Percentiles rank a stretch among this genome's conserved stretches.
Conservation (phyloP, 2,888 invertebrate species). For the Epinotia bilunana region DNA sequence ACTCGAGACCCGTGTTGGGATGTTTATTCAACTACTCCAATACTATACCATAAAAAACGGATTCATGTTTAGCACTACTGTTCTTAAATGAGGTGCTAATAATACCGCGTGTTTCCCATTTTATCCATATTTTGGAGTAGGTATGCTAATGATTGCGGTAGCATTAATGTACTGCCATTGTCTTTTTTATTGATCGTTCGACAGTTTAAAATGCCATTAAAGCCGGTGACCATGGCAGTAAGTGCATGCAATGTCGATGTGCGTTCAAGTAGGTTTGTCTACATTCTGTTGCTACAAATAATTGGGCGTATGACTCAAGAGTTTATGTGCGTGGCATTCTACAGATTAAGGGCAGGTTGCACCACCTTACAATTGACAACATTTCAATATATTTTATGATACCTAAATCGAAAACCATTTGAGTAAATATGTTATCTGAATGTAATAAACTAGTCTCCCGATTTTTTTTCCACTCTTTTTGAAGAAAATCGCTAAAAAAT, state of each 20-base stretch:
- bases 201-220: background rate
- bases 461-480: too few relatives aligned
- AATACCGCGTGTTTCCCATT: background rate
- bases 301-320: background rate
- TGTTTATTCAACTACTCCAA: background rate
- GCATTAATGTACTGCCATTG: background rate
- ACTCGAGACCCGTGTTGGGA: background rate
- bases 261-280: background rate
- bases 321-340: background rate
- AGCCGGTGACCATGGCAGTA: background rate
- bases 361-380: too few relatives aligned
- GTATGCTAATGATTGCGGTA: background rate
- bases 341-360: background rate
- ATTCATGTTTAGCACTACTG: background rate
- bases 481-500: too few relatives aligned
- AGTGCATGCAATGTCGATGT: background rate
- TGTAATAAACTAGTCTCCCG: too few relatives aligned
- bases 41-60: background rate
- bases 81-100: background rate
- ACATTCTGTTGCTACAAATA: background rate
- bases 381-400: too few relatives aligned
- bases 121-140: background rate
- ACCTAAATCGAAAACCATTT: too few relatives aligned
- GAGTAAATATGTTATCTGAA: too few relatives aligned
- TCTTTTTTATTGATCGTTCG: background rate